Evolutionary conservation across 2,113 vertebrate species (phyloP), one percentile per base, ranked within the genome.

Genomic region (Silurus glanis): DNA sequence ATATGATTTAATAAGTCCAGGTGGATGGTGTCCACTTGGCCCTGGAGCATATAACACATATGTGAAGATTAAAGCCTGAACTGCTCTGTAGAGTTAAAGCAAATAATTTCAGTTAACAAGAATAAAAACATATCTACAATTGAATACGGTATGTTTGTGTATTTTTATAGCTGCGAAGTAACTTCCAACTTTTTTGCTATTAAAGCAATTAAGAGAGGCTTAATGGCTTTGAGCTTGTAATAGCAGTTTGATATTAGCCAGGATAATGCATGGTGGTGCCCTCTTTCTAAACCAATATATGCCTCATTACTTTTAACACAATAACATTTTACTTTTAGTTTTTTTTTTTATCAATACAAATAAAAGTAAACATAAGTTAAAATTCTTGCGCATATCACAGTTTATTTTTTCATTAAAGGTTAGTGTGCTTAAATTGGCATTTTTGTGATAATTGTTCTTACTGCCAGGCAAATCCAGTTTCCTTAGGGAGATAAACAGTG

Each of bases 131-230:
- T 85, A 75, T 49, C 49, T 66, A 55, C 75, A 80, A 74, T 62
- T 37, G 58, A 16, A 56, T 80, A 80, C 25, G 45, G 19, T 83
- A 37, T 69, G 25, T 79, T 79, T 83, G 37, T 87, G 74, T 89
- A 49, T 71, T 55, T 83, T 71, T 79, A 62, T 62, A 51, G 74
- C 28, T 85, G 21, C 25, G 74, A 62, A 37, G 28, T 62, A 74
- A 62, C 75, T 84, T 84, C 16, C 47, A 2, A 5, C 61, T 64
- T 1, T 47, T 51, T 80, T 55, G 55, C 47, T 37, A 12, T 74
- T 72, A 62, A 86, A 83, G 2, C 62, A 79, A 17, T 88, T 79
- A 62, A 71, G 23, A 12, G 9, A 82, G 19, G 61, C 71, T 61
- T 79, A 23, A 55, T 21, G 56, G 1, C 3, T 17, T 56, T 25